Conservation (phyloP, 2,113 vertebrate genomes). For the Phaethon lepturus region DNA sequence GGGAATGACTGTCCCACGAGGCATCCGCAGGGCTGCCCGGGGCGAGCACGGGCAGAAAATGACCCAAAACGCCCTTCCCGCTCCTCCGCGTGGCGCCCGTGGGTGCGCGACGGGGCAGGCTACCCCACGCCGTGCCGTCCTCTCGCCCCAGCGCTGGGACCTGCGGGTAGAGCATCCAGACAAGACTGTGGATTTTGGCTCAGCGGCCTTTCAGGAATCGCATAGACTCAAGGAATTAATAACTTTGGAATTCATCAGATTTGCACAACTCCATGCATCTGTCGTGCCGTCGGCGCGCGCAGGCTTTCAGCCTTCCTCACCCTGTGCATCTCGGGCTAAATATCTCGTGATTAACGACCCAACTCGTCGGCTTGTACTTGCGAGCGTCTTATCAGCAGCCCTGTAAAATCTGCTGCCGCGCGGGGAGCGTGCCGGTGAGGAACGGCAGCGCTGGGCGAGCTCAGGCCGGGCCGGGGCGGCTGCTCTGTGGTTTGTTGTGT, state of each 20-base stretch:
- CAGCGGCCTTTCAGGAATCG: not conserved
- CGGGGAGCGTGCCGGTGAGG: constrained; percentile 73
- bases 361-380: constrained; percentile 68
- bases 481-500: constrained; percentile 90
- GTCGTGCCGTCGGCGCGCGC: accelerated
- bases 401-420: constrained; percentile 20
- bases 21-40: not conserved
- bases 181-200: constrained; percentile 16
- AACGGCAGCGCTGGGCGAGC: constrained; percentile 63
- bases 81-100: accelerated
- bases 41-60: not conserved
- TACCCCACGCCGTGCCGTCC: accelerated
- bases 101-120: accelerated
- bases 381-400: constrained; percentile 79
- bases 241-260: constrained; percentile 21
- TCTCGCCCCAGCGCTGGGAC: accelerated
- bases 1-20: not conserved
- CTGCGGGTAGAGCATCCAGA: not conserved
- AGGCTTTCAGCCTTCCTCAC: not conserved
- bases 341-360: constrained; percentile 71
- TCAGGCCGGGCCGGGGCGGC: constrained; percentile 13
- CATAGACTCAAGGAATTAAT: not conserved
- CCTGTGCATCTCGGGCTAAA: constrained; percentile 40
- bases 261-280: not conserved
- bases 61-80: not conserved